Evolutionary conservation across 2,888 invertebrate genomes (phyloP).

Genomic region (Trypoxylon attenuatum): DNA sequence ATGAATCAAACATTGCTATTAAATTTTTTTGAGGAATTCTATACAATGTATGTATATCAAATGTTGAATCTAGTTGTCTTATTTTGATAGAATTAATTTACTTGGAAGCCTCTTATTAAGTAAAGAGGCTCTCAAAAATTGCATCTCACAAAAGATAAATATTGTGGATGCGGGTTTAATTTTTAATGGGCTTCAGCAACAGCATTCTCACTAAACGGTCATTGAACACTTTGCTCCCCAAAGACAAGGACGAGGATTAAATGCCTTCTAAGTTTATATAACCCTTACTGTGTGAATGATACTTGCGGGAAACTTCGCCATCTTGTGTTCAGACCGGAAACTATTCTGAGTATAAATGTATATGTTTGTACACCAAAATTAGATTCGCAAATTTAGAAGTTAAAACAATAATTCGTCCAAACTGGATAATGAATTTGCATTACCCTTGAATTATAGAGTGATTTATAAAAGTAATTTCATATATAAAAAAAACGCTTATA

Average conservation of each 20-base stretch:
- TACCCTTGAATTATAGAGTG: too few species aligned
- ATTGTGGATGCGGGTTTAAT: slow-evolving; percentile 78
- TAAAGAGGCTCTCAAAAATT: slow-evolving; percentile 89
- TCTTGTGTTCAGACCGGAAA: slow-evolving; percentile 35
- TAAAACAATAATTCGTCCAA: too few species aligned
- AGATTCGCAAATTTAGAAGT: too few species aligned
- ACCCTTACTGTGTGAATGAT: not conserved
- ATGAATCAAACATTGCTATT: too few species aligned
- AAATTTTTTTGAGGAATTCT: too few species aligned
- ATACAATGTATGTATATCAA: too few species aligned
- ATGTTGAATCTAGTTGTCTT: too few species aligned
- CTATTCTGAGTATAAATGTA: not conserved
- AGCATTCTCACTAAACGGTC: slow-evolving; percentile 91
- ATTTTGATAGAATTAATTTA: not conserved
- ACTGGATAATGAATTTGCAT: too few species aligned
- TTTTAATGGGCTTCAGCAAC: slow-evolving; percentile 85
- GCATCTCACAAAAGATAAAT: slow-evolving; percentile 78
- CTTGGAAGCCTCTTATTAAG: slow-evolving; percentile 76
- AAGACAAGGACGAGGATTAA: slow-evolving; percentile 81
- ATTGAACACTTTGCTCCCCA: slow-evolving; percentile 91
- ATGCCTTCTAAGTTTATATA: slow-evolving; percentile 5
- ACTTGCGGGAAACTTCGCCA: slow-evolving; percentile 56
- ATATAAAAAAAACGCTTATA: too few species aligned
- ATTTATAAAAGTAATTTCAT: too few species aligned
- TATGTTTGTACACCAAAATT: not conserved